Conservation (phyloP, 2,113 vertebrate species). For the Tenrec ecaudatus region DNA sequence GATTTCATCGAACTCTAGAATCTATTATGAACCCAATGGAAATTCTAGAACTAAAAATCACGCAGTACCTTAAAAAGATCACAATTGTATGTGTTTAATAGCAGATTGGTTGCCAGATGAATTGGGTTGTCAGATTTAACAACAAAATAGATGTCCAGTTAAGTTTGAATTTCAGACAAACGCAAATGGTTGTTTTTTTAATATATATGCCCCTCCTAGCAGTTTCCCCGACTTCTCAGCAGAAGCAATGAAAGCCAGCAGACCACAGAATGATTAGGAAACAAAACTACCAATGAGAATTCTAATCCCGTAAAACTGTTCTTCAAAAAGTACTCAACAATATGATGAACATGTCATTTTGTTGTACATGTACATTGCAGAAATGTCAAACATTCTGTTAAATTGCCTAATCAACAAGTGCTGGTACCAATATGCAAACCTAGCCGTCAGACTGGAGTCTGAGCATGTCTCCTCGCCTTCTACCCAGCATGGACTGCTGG, state of each 20-base stretch:
- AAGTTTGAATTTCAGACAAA: conserved; percentile 16
- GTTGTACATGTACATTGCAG: no score
- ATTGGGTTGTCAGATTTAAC: not conserved
- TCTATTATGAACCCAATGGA: not conserved
- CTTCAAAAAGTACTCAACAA: not conserved
- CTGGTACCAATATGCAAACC: not conserved
- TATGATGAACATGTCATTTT: conserved; percentile 24
- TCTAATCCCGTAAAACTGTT: conserved; percentile 25
- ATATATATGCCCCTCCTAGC: not conserved
- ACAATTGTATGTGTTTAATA: not conserved
- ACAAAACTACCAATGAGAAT: conserved; percentile 8
- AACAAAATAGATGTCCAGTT: not conserved
- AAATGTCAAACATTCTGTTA: no score
- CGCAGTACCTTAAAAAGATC: not conserved
- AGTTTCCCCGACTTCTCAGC: not conserved
- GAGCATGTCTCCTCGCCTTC: not conserved
- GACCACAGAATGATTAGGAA: not conserved
- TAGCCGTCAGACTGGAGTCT: not conserved
- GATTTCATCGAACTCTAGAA: not conserved
- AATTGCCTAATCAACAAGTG: no score
- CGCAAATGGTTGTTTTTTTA: not conserved
- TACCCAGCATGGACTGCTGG: not conserved
- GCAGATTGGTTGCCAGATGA: no score
- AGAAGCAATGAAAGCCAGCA: conserved; percentile 24
- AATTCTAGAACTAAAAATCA: not conserved